Evolutionary conservation across 2,888 invertebrate species (phyloP), one percentile per base, ranked within the genome.

Genomic region (Agonopterix heracliana): DNA sequence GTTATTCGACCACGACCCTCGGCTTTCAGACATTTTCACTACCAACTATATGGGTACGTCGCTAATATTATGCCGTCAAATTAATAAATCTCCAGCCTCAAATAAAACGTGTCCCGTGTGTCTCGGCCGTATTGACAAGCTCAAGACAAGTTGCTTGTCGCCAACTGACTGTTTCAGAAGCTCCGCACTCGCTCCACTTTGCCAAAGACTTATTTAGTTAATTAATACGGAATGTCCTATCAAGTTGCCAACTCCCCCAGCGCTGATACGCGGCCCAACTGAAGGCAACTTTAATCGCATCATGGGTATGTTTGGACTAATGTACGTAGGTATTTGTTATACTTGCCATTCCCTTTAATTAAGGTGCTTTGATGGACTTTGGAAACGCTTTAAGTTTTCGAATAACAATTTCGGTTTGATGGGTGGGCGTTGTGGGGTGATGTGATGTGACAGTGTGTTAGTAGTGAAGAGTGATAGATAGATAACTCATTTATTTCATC

Each of bases 141-240:
- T 76, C 79, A 81, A 83, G 84, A 82, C 86, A 75, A 85, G 79
- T 83, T 71, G 80, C 80, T 71, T 41, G 76, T 82, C 82, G 82
- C 83, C 83, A 76, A 63, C 79, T 36, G 74, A 68, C 80, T 77
- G 80, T 77, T 74, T 68, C 79, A 66, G 74, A 69, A 71, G 71
- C 78, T 74, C 56, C 71, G 77, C 83, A 82, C 79, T 69, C 71
- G 71, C 78, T 74, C 56, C 71, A 78, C 83, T 83, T 80, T 81
- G 74, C 72, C 74, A 13, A 43, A 78, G 81, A 79, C 85, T 85
- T 87, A 86, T 86, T 86, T 87, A 86, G 84, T 85, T 87, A 87
- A 87, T 88, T 88, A 87, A 86, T 87, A 86, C 81, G 83, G 79
- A 83, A 86, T 87, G 87, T 79, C 87, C 85, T 84, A 81, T 80